Conservation (phyloP, 1,140 invertebrate species). For the Teleogryllus occipitalis region DNA sequence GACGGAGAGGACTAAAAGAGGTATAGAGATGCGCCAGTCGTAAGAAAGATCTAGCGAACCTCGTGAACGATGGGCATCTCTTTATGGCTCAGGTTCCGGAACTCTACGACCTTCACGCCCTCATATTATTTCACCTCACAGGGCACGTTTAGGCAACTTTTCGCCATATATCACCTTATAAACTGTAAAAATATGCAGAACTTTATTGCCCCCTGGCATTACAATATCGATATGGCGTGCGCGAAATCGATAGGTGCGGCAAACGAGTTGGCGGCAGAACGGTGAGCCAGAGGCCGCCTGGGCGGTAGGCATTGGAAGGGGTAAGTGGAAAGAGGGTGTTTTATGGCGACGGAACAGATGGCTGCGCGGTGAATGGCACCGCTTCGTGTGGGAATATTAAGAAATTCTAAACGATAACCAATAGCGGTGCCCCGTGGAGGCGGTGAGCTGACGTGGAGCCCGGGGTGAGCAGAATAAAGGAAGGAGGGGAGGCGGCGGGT, state of each 20-base stretch:
- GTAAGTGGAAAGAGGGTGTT: background rate
- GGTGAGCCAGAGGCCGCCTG: background rate
- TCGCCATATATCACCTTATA: background rate
- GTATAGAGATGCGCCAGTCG: too few species aligned
- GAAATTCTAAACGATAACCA: background rate
- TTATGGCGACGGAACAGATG: background rate
- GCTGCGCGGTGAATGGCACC: background rate
- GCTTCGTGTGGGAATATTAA: background rate
- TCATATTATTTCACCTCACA: background rate
- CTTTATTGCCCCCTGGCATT: background rate
- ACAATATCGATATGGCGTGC: background rate
- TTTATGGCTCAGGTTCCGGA: background rate
- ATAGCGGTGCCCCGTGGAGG: background rate
- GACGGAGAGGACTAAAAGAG: too few species aligned
- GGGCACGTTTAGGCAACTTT: background rate
- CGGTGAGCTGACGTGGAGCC: background rate
- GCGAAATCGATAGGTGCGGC: background rate
- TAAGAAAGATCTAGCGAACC: background rate
- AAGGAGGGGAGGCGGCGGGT: too few species aligned
- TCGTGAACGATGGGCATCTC: background rate
- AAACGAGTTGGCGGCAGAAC: background rate
- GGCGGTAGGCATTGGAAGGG: background rate
- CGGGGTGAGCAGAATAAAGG: too few species aligned
- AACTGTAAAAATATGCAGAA: conserved; percentile 1
- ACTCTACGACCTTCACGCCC: background rate